Base-by-base conservation (phyloP, 2,113 vertebrate species). In the Ursus arctos region DNA sequence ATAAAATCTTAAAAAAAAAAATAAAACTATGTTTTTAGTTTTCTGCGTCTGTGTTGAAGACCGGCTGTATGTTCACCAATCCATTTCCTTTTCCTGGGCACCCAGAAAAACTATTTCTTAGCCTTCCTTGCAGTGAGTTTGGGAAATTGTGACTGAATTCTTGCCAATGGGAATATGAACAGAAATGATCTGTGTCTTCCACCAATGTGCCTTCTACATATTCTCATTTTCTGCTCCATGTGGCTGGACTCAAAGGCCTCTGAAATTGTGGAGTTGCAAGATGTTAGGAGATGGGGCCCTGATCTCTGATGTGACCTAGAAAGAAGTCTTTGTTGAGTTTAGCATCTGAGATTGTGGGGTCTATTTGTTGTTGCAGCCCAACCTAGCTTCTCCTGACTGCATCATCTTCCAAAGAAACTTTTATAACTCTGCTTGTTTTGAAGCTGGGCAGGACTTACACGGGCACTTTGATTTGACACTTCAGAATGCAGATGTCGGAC, bases 381-480 rank as follows among this genome's bases (percentile, higher is more conserved):
- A 61, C 63, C 14, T 79, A 69, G 77, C 53, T 88, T 88, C n/a
- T 85, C 65, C 88, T 87, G 67, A 89, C 74, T 81, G 55, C 7
- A 80, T 80, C 12, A 49, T 69, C 12, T 87, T 71, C 65, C 43
- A 92, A 92, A 95, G 13, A 67, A 95, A 97, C 55, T 91, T 95
- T 61, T 74, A n/a, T 59, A 87, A 91, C 43, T 77, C 53, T 63
- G 3, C 26, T 92, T 91, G 36, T 49, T 67, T 96, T 74, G 90
- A 67, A 94, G 49, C 55, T 79, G 77, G 80, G 47, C 47, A 82
- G 71, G 59, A 83, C 81, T 95, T 96, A 82, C n/a, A 80, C 21
- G 71, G 72, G 91, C 95, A 93, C 90, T 95, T 94, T 92, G 94
- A 96, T 95, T 91, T 94, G 91, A 94, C 55, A 97, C 77, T 94